phyloP scores from a whole-genome alignment of 2,888 invertebrate genomes.

The Antheraea yamamai region DNA sequence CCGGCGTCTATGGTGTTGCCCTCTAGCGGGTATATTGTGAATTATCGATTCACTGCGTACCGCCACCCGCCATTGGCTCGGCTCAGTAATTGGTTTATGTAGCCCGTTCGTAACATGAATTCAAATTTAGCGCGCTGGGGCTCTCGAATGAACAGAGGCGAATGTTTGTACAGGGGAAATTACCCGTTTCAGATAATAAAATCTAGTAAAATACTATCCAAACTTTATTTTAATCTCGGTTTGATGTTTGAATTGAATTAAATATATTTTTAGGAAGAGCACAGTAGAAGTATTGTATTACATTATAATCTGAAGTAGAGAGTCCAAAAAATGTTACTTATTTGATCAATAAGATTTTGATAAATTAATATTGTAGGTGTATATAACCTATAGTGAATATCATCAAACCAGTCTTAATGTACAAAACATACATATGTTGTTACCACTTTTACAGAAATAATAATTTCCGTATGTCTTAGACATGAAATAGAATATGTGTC shows the following conservation, averaged over 20 bases:
- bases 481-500: too few species aligned
- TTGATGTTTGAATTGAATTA: slow-evolving; percentile 39
- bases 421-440: too few species aligned
- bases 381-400: too few species aligned
- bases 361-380: too few species aligned
- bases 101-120: slow-evolving; percentile 78
- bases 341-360: too few species aligned
- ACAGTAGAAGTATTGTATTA: background rate
- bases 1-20: slow-evolving; percentile 67
- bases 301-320: background rate
- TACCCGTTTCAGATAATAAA: slow-evolving; percentile 68
- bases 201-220: slow-evolving; percentile 63
- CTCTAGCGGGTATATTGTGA: slow-evolving; percentile 80
- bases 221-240: slow-evolving; percentile 53
- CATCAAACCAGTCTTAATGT: too few species aligned
- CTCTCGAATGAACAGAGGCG: slow-evolving; percentile 61
- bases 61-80: slow-evolving; percentile 73
- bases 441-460: too few species aligned
- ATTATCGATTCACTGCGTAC: slow-evolving; percentile 77
- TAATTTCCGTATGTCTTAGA: too few species aligned
- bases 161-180: slow-evolving; percentile 66
- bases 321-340: background rate
- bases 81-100: slow-evolving; percentile 78
- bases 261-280: slow-evolving; percentile 20
- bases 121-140: slow-evolving; percentile 78